These are phyloP conservation scores for Clavelina lepadiformis DNA, from an alignment of 23 tunicate species.

Conservation along the genomic window DNA sequence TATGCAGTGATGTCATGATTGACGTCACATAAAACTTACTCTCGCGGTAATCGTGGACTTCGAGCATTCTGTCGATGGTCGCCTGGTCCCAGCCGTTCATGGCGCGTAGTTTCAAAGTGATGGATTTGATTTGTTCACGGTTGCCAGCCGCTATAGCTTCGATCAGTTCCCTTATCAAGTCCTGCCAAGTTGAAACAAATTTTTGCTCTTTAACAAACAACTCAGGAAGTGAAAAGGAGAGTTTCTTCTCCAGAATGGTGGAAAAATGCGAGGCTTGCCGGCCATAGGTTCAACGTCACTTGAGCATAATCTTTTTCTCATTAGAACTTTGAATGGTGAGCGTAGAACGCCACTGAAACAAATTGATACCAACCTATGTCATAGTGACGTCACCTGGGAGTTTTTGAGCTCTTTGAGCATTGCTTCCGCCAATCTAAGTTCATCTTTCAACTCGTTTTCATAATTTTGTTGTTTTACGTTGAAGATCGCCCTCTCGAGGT, in stretches of 20 bases:
- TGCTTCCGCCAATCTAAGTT: constrained; percentile 46
- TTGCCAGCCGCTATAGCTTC: constrained; percentile 50
- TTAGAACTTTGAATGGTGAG: too few relatives aligned
- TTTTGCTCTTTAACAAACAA: too few relatives aligned
- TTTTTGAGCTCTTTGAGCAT: constrained; percentile 58
- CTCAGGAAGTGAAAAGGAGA: too few relatives aligned
- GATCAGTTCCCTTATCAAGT: constrained; percentile 21
- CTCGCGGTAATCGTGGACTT: constrained; percentile 34
- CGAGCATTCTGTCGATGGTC: constrained; percentile 55
- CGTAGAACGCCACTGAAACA: too few relatives aligned
- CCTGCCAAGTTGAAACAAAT: too few relatives aligned
- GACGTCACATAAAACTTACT: too few relatives aligned
- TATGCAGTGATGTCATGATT: too few relatives aligned
- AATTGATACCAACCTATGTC: too few relatives aligned
- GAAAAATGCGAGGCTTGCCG: too few relatives aligned
- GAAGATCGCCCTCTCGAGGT: constrained; percentile 50
- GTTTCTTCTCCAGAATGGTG: too few relatives aligned
- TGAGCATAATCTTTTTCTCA: too few relatives aligned
- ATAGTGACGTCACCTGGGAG: constrained; percentile 27
- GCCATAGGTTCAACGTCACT: too few relatives aligned
- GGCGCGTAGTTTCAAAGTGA: constrained; percentile 32
- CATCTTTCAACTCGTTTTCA: constrained; percentile 38
- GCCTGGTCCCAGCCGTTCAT: constrained; percentile 62
- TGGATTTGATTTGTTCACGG: constrained; percentile 15
- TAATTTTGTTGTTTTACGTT: constrained; percentile 34